Base-by-base conservation (phyloP, 1,140 invertebrate genomes). In the Calliopsis andreniformis region DNA sequence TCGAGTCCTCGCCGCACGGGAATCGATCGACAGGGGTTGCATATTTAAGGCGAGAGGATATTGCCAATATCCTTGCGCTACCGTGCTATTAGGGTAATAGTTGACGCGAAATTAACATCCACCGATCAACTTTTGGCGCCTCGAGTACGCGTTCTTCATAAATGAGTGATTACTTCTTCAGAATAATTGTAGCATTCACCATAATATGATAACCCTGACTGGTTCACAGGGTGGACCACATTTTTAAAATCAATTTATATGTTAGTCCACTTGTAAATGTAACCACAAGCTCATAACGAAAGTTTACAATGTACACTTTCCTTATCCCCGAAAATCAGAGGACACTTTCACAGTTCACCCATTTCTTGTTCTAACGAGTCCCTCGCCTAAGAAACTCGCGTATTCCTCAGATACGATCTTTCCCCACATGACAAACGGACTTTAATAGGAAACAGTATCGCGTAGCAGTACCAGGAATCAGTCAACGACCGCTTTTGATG, bases 21-120 rank as follows among this genome's bases (percentile, higher is more conserved):
- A 61, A 77, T 66, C 69, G 69, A 83, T 76, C 32, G 80, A 32
- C 56, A 12, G 67, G 42, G 28, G 28, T 16, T 39, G 49, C 28
- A 56, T 55, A 35, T 53, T 43, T 45, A 58, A 67, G 8, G 28
- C 30, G 16, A 7, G 59, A 64, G 70, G 70, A 72, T 72, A 72
- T 72, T 55, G 70, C 7, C 59, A 32, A 72, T 64, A 64, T 53
- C 45, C 58, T 62, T 53, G 25, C 32, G 69, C 70, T 25, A 32
- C 35, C 69, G 16, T 18, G 59, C 49, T 64, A 64, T 72, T 72
- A 64, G 59, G 59, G 28, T 64, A 55, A 72, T 55, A 32, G 70
- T 63, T 32, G 12, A 14, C 23, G n/a, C 47, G 32, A 18, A 5
- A 3, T 8, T 39, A 23, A 58, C 51, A 14, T n/a, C 28, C 7